Base-by-base conservation (phyloP, 1,140 invertebrate genomes). In the Babylonia areolata region DNA sequence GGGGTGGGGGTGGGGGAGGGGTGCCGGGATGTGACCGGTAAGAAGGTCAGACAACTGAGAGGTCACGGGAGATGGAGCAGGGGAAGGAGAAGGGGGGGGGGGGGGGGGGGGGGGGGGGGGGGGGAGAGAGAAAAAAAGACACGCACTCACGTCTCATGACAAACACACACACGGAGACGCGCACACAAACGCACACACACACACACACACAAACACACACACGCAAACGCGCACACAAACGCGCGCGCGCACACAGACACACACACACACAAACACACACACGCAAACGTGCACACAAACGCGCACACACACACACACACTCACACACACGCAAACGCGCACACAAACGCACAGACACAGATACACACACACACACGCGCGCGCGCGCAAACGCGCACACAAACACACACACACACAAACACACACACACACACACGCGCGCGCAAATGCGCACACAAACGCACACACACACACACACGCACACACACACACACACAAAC, bases 1-100 rank as follows among this genome's bases (percentile, higher is more conserved):
- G n/a, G n/a, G n/a, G n/a, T n/a, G n/a, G n/a, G n/a, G n/a, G 46
- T 51, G 46, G 20, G 9, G 46, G 6, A 11, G 46, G 9, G 20
- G 46, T 51, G 9, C 20, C 37, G 6, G 12, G 15, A 23, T 15
- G 46, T 15, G 28, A 58, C 3, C 3, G 37, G 5, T 58, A 84
- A 69, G 40, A 3, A 64, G 51, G 69, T 17, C 28, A 31, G 42
- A 39, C 17, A 42, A 79, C 23, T 17, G 46, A 51, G 46, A 51
- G 46, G 6, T 20, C 9, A 51, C 9, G 46, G 46, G 77, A 79
- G 35, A 79, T 20, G 37, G 3, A 84, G 82, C 31, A 39, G 69
- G 54, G 69, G 58, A 84, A 58, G 35, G 58, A 84, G 82, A 69
- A n/a, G n/a, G n/a, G n/a, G 58, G 37, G 82, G 39, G 58, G 69